Base-by-base conservation (phyloP, 2,113 vertebrate species). In the Corythornis vintsioides region DNA sequence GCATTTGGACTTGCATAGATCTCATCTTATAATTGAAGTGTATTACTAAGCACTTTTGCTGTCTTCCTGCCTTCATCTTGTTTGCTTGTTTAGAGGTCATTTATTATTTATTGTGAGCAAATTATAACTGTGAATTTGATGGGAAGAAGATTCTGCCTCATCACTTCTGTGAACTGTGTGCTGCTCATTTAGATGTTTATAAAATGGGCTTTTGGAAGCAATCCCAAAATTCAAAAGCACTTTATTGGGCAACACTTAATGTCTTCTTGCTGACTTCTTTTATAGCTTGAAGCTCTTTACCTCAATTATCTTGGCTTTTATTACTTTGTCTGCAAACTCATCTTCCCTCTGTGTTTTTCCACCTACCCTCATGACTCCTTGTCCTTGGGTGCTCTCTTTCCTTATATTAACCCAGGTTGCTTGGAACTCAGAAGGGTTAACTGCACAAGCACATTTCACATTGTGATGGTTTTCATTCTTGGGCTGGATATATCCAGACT, bases 151-250 rank as follows among this genome's bases (percentile, higher is more conserved):
- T 56, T 63, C 28, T 70, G 43, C 22, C 65, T 84, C 25, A 59
- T 88, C 33, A 10, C 21, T 93, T 93, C 64, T 11, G 15, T 66
- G 55, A 93, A 92, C 82, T 85, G 20, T 31, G 11, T 77, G 40
- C 35, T 77, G 16, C 38, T 87, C 21, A 28, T 55, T 75, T 89
- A 66, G 45, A 50, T 75, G 66, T 1, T 11, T 9, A 66, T 57
- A 95, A 79, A 93, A 71, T 67, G 69, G 7, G 40, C 31, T 55
- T 87, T 83, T 96, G 94, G 89, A 92, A 87, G 29, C 38, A 56
- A 77, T 94, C 63, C 67, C 72, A 89, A 60, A 42, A 38, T 83
- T 90, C 60, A 88, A 31, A 89, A 85, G 55, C 64, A 71, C 18
- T 73, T 76, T 71, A 72, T 35, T 88, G 72, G 19, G 22, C 72